Evolutionary conservation across 2,888 invertebrate genomes (phyloP), one percentile per base, ranked within the genome.

Genomic region (Oxystoma pomonae): DNA sequence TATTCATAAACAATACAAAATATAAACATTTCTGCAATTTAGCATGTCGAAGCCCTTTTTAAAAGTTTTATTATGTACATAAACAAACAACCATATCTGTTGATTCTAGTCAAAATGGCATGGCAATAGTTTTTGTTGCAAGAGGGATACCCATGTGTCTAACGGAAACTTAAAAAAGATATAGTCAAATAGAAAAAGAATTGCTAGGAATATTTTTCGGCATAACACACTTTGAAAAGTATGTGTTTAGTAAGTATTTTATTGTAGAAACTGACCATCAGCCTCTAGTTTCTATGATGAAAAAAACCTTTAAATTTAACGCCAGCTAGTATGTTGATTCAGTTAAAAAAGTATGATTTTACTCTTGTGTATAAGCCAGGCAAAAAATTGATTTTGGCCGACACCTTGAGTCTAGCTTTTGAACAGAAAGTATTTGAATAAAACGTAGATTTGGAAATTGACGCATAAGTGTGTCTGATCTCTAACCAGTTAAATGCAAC

Each of bases 121-220:
- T 71, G 20, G 75, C 72, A 17, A 70, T 72, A 17, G 67, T n/a
- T 65, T 17, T 63, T 73, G 1, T 53, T 73, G 16, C 73, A 74
- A 68, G 62, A 73, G 49, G 50, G 62, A 20, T 52, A 57, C 20
- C 70, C 72, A 7, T 65, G 70, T 58, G 69, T 70, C 5, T 73
- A 51, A 73, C 71, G 16, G 61, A 63, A 12, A 65, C 71, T 5
- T 71, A 77, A 65, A 59, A 52, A 50, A 62, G 57, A 12, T 50
- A 50, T n/a, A 12, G 12, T 12, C 50, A 50, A 50, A 50, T 50
- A 12, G 50, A n/a, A 50, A 50, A 50, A 50, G 50, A 50, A 50
- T 50, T 50, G n/a, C n/a, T 50, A 50, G 50, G 12, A 12, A 12
- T 9, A 12, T 50, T 9, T 9, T 50, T 61, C 60, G 71, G 70